These are phyloP conservation scores for Heteronetta atricapilla DNA, from an alignment of 2,113 vertebrate species.

Conservation along the genomic window DNA sequence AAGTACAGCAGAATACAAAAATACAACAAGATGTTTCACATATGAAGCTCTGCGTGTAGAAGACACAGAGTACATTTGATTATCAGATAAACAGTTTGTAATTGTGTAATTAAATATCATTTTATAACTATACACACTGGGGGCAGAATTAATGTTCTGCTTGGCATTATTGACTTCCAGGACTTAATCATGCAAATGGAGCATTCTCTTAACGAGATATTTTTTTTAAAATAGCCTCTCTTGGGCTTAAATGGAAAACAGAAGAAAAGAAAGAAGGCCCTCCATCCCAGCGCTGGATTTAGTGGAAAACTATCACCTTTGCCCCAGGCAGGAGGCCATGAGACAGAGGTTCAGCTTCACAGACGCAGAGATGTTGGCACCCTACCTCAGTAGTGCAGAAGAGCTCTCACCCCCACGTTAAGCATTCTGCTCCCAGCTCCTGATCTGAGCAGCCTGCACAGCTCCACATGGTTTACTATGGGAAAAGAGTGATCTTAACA, in stretches of 20 bases:
- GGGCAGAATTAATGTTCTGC: slow-evolving; percentile 24
- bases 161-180: slow-evolving; percentile 50
- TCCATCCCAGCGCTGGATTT: neutral
- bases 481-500: neutral
- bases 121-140: slow-evolving; percentile 4
- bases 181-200: slow-evolving; percentile 24
- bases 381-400: neutral
- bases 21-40: neutral
- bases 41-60: neutral
- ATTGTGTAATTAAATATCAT: slow-evolving; percentile 27
- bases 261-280: neutral
- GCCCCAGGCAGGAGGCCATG: accelerated
- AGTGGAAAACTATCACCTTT: accelerated
- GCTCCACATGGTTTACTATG: accelerated
- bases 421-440: neutral
- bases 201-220: neutral
- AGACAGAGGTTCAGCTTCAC: neutral
- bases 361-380: neutral
- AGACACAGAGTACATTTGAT: neutral
- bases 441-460: neutral
- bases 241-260: neutral
- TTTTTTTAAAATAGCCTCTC: neutral
- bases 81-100: slow-evolving; percentile 25
- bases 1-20: neutral
- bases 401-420: neutral